Evolutionary conservation across 2,797 vertebrate species (phyloP), one percentile per base, ranked within the genome.

Genomic region (Sebastes steindachneri): DNA sequence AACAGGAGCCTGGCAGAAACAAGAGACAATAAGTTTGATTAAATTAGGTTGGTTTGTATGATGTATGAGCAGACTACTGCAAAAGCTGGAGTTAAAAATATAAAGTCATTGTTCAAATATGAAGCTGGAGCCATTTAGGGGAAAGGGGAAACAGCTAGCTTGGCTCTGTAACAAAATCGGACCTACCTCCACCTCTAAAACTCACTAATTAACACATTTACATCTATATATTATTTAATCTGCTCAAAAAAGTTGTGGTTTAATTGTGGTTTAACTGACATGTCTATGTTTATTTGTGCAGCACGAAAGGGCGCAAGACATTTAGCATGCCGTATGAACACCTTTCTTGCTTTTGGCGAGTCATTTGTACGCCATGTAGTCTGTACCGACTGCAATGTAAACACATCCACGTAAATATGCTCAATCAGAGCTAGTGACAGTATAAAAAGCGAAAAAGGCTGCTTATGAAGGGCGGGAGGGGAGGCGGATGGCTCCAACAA

Each of bases 1-100:
- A 99, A 88, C 97, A 97, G 90, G 97, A 99, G 77, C 98, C 99
- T 99, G 95, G 12, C 35, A 0, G 68, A 53, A 55, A 95, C 2
- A 90, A 79, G 80, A 70, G 2, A 28, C 1, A 11, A 67, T 1
- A 25, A 2, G 25, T 63, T 62, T 41, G 48, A 57, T 28, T 1
- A 59, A 17, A 23, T 77, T 41, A 65, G 1, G 12, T 37, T 57
- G 4, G 25, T 48, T 62, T 26, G 48, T n/a, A 4, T 5, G 2
- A 31, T 26, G 48, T n/a, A 4, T 5, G 2, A 31, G 7, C 37
- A 53, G 12, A 48, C 0, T 48, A 17, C 19, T 25, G 19, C 19
- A 60, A 35, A 28, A 4, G 15, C 15, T 28, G 7, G 14, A 12
- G 14, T 54, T 53, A 53, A 48, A 48, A 48, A 48, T 45, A 31